Evolutionary conservation across 2,888 invertebrate genomes (phyloP).

Genomic region (Ochropleura leucogaster): DNA sequence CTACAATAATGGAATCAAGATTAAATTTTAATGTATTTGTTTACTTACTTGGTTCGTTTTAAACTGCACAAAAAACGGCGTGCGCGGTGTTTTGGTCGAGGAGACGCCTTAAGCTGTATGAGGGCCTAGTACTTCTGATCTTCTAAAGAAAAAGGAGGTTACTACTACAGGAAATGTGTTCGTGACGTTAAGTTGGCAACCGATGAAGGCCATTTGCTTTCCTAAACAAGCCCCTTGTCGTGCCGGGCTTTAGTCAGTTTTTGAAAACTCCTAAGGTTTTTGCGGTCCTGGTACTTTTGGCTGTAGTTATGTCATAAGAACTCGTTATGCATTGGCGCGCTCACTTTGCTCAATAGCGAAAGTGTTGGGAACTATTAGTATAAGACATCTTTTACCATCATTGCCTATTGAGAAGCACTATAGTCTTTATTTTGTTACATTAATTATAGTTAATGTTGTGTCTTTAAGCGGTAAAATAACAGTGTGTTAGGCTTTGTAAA

Average conservation of each 20-base stretch:
- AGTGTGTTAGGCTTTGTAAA: neutral
- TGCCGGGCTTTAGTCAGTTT: neutral
- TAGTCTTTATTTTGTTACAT: neutral
- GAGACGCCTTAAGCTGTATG: neutral
- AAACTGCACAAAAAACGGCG: too few relatives aligned
- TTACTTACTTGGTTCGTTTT: too few relatives aligned
- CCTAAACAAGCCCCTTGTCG: too few relatives aligned
- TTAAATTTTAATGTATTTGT: too few relatives aligned
- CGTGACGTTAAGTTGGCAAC: neutral
- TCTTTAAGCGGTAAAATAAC: neutral
- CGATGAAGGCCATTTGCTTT: slow-evolving; percentile 6
- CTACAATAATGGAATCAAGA: too few relatives aligned
- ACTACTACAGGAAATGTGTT: neutral
- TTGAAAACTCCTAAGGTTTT: neutral
- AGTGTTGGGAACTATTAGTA: slow-evolving; percentile 21
- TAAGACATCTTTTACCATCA: neutral
- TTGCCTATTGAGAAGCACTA: neutral
- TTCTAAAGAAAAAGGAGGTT: neutral
- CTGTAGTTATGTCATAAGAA: neutral
- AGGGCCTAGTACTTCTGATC: slow-evolving; percentile 9
- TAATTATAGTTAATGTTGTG: neutral
- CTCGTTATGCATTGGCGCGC: neutral
- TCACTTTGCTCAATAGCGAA: neutral
- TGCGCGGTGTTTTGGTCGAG: too few relatives aligned
- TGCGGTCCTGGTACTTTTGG: slow-evolving; percentile 3